Evolutionary conservation across 2,113 vertebrate genomes (phyloP).

Genomic region (Kryptolebias marmoratus): DNA sequence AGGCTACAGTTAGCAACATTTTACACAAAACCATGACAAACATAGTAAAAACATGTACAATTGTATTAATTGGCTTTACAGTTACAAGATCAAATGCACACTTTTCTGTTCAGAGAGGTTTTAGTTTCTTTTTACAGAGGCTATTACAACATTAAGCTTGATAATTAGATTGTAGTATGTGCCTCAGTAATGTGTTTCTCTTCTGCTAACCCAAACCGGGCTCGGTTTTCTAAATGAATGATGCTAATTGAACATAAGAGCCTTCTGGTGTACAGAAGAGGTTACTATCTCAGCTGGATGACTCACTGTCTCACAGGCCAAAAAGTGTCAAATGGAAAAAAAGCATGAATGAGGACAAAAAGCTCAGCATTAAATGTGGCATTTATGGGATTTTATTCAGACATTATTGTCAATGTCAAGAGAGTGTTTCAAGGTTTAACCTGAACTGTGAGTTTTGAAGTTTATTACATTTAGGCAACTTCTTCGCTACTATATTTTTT

Average conservation of each 20-base stretch:
- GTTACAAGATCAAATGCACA: background rate
- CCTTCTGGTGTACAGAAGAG: background rate
- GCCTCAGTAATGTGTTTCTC: slow-evolving; percentile 25
- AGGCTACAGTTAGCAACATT: slow-evolving; percentile 1
- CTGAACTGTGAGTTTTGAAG: background rate
- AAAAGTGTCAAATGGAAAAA: background rate
- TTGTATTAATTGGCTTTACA: background rate
- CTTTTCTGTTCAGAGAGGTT: background rate
- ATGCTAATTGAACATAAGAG: slow-evolving; percentile 16
- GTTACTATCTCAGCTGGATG: slow-evolving; percentile 24
- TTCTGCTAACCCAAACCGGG: slow-evolving; percentile 15
- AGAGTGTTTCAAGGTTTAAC: background rate
- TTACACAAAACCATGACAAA: background rate
- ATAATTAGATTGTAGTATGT: background rate
- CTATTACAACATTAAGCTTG: background rate
- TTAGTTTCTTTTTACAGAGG: background rate
- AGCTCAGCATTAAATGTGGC: background rate
- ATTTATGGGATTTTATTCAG: slow-evolving; percentile 2
- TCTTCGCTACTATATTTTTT: too few relatives aligned
- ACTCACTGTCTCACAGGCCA: background rate
- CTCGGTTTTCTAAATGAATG: slow-evolving; percentile 17
- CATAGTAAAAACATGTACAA: background rate
- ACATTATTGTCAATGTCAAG: background rate
- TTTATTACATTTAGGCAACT: too few relatives aligned
- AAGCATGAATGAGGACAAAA: background rate